Percentiles rank a stretch among this genome's conserved stretches.
Evolutionary conservation across 2,797 vertebrate genomes (phyloP).

Genomic region (Myotis planiceps): DNA sequence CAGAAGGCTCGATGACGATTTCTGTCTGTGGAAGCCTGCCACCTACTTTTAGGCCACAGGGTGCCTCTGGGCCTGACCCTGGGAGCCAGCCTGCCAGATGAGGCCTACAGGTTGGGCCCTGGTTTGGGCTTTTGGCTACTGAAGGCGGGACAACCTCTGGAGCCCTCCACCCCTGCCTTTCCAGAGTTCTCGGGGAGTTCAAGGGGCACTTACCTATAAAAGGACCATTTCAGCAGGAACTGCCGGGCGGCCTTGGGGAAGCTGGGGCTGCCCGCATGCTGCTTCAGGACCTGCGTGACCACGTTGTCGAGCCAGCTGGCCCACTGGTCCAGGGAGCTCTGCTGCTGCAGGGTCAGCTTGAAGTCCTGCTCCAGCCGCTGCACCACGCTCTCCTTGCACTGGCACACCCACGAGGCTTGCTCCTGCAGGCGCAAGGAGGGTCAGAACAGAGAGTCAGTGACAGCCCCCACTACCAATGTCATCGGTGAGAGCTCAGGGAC

Average conservation of each 20-base stretch:
- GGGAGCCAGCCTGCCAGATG: too few relatives aligned
- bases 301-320: conserved; percentile 96
- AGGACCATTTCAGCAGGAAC: conserved; percentile 99
- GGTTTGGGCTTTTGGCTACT: not conserved
- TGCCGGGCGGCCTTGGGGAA: conserved; percentile 97
- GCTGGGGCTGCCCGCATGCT: conserved; percentile 94
- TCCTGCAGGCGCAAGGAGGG: conserved; percentile 87
- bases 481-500: not conserved
- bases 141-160: not conserved
- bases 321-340: conserved; percentile 99
- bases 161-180: rapidly evolving
- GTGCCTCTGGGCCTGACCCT: not conserved
- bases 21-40: not conserved
- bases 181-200: not conserved
- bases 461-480: not conserved
- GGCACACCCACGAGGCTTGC: conserved; percentile 99
- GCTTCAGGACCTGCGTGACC: conserved; percentile 95
- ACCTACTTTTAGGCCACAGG: not conserved
- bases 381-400: conserved; percentile 97
- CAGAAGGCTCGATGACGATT: not conserved
- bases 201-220: conserved; percentile 92
- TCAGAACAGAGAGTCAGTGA: not conserved
- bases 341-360: conserved; percentile 97
- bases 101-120: not conserved
- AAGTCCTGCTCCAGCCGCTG: conserved; percentile 98